A percentile compares a stretch with the other conserved stretches of the same genome.
Conservation (phyloP, 2,888 invertebrate species). For the Parnassius mnemosyne region DNA sequence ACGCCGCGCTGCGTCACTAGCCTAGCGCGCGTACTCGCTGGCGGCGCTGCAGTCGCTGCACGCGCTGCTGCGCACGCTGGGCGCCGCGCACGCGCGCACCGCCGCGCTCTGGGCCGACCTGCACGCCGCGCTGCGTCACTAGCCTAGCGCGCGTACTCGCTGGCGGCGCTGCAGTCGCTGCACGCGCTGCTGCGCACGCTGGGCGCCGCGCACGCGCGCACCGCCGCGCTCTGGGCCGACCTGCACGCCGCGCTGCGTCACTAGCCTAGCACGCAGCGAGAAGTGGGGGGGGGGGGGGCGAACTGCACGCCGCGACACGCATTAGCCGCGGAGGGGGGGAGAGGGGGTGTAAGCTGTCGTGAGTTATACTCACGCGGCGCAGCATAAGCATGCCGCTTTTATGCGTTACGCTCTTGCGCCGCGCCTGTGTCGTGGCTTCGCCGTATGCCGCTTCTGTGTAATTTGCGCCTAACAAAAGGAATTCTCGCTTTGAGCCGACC, state of each 20-base stretch:
- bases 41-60: slow-evolving; percentile 61
- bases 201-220: slow-evolving; percentile 52
- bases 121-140: slow-evolving; percentile 31
- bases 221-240: slow-evolving; percentile 53
- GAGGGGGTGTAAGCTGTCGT: no score
- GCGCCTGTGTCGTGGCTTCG: no score
- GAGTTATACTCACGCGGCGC: no score
- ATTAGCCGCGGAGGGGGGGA: no score
- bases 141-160: slow-evolving; percentile 53
- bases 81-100: slow-evolving; percentile 50
- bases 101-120: slow-evolving; percentile 52
- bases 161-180: slow-evolving; percentile 62
- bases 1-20: slow-evolving; percentile 32
- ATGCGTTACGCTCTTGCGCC: no score
- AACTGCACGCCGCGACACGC: not conserved
- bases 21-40: slow-evolving; percentile 57
- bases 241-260: slow-evolving; percentile 32
- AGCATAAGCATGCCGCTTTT: no score
- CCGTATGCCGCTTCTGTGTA: no score
- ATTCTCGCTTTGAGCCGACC: no score
- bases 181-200: slow-evolving; percentile 61
- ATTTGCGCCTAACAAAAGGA: no score
- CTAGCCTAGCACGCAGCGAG: slow-evolving; percentile 28
- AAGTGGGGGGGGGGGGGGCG: no score
- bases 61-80: slow-evolving; percentile 60